Evolutionary conservation across 2,797 vertebrate genomes (phyloP), one percentile per base, ranked within the genome.

Genomic region (Brachyrhaphis roseni): DNA sequence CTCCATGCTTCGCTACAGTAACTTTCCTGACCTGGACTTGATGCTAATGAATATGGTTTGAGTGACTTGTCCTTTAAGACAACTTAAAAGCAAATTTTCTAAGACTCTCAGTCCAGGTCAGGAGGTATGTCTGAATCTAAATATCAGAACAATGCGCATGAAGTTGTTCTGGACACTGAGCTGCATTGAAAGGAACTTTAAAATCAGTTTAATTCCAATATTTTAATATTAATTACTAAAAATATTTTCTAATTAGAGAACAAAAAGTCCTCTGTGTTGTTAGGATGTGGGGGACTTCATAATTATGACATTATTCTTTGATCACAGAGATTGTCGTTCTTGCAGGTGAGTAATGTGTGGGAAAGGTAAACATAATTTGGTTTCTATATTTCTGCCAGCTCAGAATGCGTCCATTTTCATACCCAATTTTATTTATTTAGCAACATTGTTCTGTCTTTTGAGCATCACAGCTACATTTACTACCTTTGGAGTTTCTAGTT

Each of bases 311-410:
- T 95, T 97, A 92, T 96, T 96, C 92, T 96, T 96, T 94, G 92
- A 96, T 92, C 92, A 90, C 96, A 97, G 97, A 96, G 91, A 93
- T 84, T 95, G 91, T 94, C 96, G 89, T 76, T 97, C 87, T 96
- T 89, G 91, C 95, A 97, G 97, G 97, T 98, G 95, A 97, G 98
- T 96, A 91, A 76, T 75, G 81, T 94, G 85, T 91, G 76, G 85
- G 89, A 92, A 92, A 94, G 93, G 93, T 93, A 91, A 91, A 79
- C 49, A 82, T 78, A 78, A 82, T 91, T 84, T 89, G 86, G 90
- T 87, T 88, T 86, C 85, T 83, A 85, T 82, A 89, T 71, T 71
- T 82, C 87, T 90, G 79, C 88, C 86, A 91, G 88, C 87, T 88
- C 88, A 80, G 90, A 88, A 86, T 91, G 86, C 74, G 82, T 89